Evolutionary conservation across 2,888 invertebrate genomes (phyloP).

Genomic region (Colletes collaris): DNA sequence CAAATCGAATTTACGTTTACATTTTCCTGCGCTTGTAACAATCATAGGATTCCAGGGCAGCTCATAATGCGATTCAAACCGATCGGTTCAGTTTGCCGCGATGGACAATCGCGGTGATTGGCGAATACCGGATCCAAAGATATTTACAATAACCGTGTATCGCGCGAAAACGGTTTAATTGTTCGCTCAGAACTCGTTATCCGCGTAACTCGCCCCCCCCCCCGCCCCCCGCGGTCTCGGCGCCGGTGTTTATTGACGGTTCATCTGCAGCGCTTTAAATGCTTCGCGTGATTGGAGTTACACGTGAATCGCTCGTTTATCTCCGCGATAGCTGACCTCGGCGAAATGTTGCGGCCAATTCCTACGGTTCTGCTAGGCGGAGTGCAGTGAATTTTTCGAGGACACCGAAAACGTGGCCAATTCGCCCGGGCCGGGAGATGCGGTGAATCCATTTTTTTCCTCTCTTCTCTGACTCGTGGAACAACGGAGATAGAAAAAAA

Average conservation of each 20-base stretch:
- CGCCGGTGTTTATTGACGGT: constrained; percentile 28
- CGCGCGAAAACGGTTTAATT: constrained; percentile 30
- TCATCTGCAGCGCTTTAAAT: constrained; percentile 25
- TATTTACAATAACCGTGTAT: constrained; percentile 18
- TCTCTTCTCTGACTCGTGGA: not conserved
- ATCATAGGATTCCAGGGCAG: too few species aligned
- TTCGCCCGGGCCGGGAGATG: not conserved
- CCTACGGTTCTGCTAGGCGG: not conserved
- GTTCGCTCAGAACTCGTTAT: constrained; percentile 11
- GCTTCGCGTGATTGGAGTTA: constrained; percentile 24
- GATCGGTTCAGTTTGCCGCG: not conserved
- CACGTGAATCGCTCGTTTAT: constrained; percentile 25
- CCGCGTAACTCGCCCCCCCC: constrained; percentile 5
- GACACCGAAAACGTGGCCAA: constrained; percentile 10
- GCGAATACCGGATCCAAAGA: not conserved
- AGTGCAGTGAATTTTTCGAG: not conserved
- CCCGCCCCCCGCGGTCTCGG: constrained; percentile 6
- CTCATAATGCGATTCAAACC: constrained; percentile 9
- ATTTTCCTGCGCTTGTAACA: too few species aligned
- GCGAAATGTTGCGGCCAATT: constrained; percentile 16
- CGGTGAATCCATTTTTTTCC: not conserved
- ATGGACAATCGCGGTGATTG: constrained; percentile 13
- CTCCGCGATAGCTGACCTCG: constrained; percentile 13
- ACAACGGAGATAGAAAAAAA: too few species aligned
- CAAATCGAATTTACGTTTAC: not conserved